Base-by-base conservation (phyloP, 2,888 invertebrate genomes). In the Caenorhabditis panamensis region DNA sequence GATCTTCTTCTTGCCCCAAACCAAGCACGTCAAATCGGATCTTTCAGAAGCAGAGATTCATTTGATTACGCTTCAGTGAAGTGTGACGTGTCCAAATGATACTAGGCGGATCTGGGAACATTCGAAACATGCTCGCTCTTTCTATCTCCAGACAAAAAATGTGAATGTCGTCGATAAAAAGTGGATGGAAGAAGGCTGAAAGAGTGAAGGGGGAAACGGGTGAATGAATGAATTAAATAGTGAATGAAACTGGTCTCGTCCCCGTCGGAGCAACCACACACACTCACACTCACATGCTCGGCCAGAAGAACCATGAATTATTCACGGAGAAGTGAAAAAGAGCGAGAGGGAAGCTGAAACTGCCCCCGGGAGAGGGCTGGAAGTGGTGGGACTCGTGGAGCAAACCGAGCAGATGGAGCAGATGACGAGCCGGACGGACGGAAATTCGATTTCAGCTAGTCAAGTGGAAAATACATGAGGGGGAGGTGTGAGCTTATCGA, bases 401-500 rank as follows among this genome's bases (percentile, higher is more conserved):
- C n/a, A n/a, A n/a, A n/a, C n/a, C n/a, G n/a, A n/a, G n/a, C n/a
- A n/a, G n/a, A n/a, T n/a, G n/a, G n/a, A n/a, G 31, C 58, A 24
- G 64, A 58, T 37, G 31, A 20, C 31, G 31, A 31, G 4, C 5
- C 41, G 47, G n/a, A 5, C 22, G 51, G 71, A 72, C 62, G 73
- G 73, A 73, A 73, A 73, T 73, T 73, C 73, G 73, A 73, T 64
- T 73, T 73, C 73, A 58, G 63, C 31, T 24, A 72, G 72, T 72
- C 64, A 49, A 73, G 58, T 73, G 73, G 73, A 73, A 73, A 59
- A 73, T 47, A 54, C 44, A 36, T 18, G 47, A 28, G 31, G 51
- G 56, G 22, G 31, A 18, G 37, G 47, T 6, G 18, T 18, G 18
- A 18, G 9, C 2, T 3, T 5, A 47, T 47, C 47, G 47, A 47